Evolutionary conservation across 2,113 vertebrate genomes (phyloP).

Genomic region (Scolopax mira): DNA sequence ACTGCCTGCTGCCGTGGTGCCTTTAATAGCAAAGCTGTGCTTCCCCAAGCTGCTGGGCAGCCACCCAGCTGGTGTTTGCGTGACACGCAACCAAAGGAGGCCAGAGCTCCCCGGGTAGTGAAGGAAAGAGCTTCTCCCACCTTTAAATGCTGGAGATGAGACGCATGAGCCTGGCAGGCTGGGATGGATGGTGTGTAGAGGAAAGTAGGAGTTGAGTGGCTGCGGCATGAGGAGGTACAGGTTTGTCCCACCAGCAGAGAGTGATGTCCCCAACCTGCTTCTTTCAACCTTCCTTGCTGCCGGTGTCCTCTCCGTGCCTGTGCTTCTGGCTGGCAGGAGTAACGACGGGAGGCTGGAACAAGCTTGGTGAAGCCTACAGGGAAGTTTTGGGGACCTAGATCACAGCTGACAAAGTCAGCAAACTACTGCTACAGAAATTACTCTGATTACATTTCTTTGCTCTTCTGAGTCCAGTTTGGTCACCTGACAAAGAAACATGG

Average conservation of each 20-base stretch:
- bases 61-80: fast-evolving
- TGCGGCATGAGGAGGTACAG: not conserved
- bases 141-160: not conserved
- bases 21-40: not conserved
- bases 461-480: not conserved
- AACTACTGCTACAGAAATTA: not conserved
- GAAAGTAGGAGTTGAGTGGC: not conserved
- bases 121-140: not conserved
- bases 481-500: not conserved
- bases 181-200: fast-evolving
- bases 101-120: not conserved
- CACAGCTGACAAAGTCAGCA: not conserved
- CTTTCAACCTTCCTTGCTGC: not conserved
- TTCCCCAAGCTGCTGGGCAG: not conserved
- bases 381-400: not conserved
- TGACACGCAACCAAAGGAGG: fast-evolving
- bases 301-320: fast-evolving
- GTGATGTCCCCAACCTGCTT: fast-evolving
- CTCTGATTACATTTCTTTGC: not conserved
- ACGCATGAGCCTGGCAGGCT: not conserved
- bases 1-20: not conserved
- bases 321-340: not conserved
- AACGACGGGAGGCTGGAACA: fast-evolving
- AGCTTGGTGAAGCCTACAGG: not conserved
- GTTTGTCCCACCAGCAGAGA: not conserved